Percentiles rank a stretch among this genome's conserved stretches.
These are phyloP conservation scores for Oophaga pumilio DNA, from an alignment of 2,113 vertebrate species.

Conservation along the genomic window DNA sequence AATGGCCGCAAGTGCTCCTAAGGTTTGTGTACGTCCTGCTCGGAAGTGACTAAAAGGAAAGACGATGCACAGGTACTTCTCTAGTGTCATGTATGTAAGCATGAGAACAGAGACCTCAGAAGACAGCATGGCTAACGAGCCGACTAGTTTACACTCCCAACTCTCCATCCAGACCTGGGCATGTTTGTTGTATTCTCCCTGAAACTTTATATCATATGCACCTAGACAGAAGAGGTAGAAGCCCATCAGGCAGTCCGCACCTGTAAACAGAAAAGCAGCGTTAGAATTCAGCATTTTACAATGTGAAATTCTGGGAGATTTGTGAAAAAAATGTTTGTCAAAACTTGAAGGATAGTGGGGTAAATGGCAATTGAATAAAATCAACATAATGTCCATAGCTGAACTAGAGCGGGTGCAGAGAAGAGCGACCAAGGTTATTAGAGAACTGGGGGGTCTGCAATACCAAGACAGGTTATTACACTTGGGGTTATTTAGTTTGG, in stretches of 20 bases:
- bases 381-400: too few relatives aligned
- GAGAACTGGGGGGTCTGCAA: too few relatives aligned
- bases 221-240: constrained; percentile 72
- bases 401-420: too few relatives aligned
- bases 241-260: constrained; percentile 72
- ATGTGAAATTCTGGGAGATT: background rate
- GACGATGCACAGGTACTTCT: constrained; percentile 71
- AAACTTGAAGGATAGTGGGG: too few relatives aligned
- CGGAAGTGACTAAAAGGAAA: constrained; percentile 69
- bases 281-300: background rate
- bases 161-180: constrained; percentile 73
- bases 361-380: too few relatives aligned
- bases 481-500: too few relatives aligned
- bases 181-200: constrained; percentile 70
- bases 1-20: constrained; percentile 64
- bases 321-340: too few relatives aligned
- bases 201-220: constrained; percentile 69
- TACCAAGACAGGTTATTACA: too few relatives aligned
- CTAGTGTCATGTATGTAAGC: constrained; percentile 71
- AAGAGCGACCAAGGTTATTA: too few relatives aligned
- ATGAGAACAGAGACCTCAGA: constrained; percentile 71
- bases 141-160: constrained; percentile 69
- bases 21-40: constrained; percentile 65
- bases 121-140: constrained; percentile 71
- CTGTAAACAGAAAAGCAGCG: constrained; percentile 37